phyloP scores from a whole-genome alignment of 2,888 invertebrate genomes.

The Oasisia sp. region DNA sequence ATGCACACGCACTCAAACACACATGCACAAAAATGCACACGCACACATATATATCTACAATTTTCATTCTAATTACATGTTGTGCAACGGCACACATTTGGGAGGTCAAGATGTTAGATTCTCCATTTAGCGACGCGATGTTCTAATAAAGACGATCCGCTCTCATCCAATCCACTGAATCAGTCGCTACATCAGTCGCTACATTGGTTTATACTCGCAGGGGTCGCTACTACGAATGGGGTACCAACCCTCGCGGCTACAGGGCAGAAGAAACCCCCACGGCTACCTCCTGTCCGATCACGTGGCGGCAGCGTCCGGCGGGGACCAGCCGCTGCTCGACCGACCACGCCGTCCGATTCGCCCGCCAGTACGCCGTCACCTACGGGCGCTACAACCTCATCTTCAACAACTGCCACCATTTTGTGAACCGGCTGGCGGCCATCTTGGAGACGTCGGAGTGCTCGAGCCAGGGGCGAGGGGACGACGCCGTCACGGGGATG shows the following conservation, averaged over 20 bases:
- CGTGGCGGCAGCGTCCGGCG: neutral
- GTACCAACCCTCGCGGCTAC: neutral
- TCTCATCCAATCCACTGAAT: neutral
- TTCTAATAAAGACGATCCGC: too few species aligned
- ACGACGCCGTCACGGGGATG: neutral
- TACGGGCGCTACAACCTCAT: neutral
- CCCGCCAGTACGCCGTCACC: neutral
- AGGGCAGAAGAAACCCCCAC: neutral
- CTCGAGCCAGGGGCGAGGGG: neutral
- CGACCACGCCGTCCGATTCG: constrained; percentile 6
- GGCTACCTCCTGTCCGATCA: neutral
- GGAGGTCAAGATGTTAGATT: too few species aligned
- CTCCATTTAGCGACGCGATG: too few species aligned
- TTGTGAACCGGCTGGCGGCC: neutral
- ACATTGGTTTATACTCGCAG: neutral
- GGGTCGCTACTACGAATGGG: neutral
- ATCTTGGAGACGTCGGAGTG: neutral
- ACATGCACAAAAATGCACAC: too few species aligned
- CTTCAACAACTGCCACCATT: constrained; percentile 12
- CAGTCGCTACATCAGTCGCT: neutral
- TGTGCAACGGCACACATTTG: too few species aligned
- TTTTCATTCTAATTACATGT: too few species aligned
- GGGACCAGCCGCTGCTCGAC: neutral
- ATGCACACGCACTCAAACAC: too few species aligned
- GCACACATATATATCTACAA: too few species aligned